Percentiles rank a stretch among this genome's conserved stretches.
Evolutionary conservation across 2,888 invertebrate species (phyloP).

Genomic region (Netelia inedita): DNA sequence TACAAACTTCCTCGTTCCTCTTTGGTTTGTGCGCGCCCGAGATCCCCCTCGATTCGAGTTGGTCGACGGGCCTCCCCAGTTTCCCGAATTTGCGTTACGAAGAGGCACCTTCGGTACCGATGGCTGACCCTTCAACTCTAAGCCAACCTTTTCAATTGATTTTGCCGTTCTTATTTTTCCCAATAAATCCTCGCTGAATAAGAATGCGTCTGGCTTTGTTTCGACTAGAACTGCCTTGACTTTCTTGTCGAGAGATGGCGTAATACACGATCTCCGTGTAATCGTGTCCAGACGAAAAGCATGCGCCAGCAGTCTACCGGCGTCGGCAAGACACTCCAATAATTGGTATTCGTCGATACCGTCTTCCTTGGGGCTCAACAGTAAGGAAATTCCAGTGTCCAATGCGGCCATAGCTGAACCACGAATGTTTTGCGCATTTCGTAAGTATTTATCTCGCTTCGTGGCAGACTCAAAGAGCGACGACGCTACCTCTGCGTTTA

Average conservation of each 20-base stretch:
- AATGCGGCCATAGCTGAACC: conserved; percentile 68
- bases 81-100: conserved; percentile 48
- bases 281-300: conserved; percentile 51
- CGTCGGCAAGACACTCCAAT: conserved; percentile 55
- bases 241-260: conserved; percentile 63
- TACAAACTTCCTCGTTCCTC: conserved; percentile 35
- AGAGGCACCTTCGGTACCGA: conserved; percentile 23
- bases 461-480: conserved; percentile 61
- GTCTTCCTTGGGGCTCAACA: conserved; percentile 53
- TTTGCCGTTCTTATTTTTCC: conserved; percentile 61
- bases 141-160: conserved; percentile 62
- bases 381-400: conserved; percentile 54
- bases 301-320: conserved; percentile 57
- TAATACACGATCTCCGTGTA: conserved; percentile 66
- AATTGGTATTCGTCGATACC: conserved; percentile 48
- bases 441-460: conserved; percentile 68
- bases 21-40: conserved; percentile 55
- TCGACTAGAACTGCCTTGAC: conserved; percentile 60
- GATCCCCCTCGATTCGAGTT: conserved; percentile 32
- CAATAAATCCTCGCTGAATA: conserved; percentile 66
- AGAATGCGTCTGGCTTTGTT: conserved; percentile 47
- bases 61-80: conserved; percentile 61
- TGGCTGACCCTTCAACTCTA: conserved; percentile 59
- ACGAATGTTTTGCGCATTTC: conserved; percentile 62
- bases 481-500: conserved; percentile 66